Base-by-base conservation (phyloP, 2,888 invertebrate genomes). In the Spilarctia lutea region DNA sequence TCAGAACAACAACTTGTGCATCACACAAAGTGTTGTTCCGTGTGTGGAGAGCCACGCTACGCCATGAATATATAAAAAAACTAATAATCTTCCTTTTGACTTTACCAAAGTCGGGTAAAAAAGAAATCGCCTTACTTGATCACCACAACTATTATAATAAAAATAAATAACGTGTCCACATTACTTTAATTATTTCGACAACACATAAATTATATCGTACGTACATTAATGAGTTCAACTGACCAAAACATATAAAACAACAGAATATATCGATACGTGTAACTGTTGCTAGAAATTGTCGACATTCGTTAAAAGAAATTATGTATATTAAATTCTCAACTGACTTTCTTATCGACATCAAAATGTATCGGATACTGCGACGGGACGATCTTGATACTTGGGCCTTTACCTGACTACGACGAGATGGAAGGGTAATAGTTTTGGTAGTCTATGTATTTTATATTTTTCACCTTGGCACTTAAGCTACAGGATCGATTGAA, bases 261-360 rank as follows among this genome's bases (percentile, higher is more conserved):
- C 75, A 74, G 72, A 75, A 60, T n/a, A 42, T 71, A 77, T 79
- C 72, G 65, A 73, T 74, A 76, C 76, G 78, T 76, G 78, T 77
- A 80, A 80, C 81, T 30, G 63, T 42, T 24, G 48, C 68, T 68
- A 65, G 33, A 68, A 74, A 74, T 69, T 48, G 70, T 56, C 42
- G 69, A 78, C 81, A 85, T 86, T 88, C 92, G 91, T 93, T 93
- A 91, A 92, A 94, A 94, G 89, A 94, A 94, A 94, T 94, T 94
- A 94, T 93, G 94, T 90, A 91, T 93, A 93, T 92, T 92, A 90
- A 90, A 93, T 92, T 91, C 91, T 91, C 91, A 94, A 94, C 95
- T 93, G 95, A 93, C 93, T 94, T 95, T 92, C 94, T 95, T 95
- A 95, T 95, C 95, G 90, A 87, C 92, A 91, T 92, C 92, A 86